A percentile compares a stretch with the other conserved stretches of the same genome.
phyloP scores from a whole-genome alignment of 2,113 vertebrate genomes.

The Symphodus melops region DNA sequence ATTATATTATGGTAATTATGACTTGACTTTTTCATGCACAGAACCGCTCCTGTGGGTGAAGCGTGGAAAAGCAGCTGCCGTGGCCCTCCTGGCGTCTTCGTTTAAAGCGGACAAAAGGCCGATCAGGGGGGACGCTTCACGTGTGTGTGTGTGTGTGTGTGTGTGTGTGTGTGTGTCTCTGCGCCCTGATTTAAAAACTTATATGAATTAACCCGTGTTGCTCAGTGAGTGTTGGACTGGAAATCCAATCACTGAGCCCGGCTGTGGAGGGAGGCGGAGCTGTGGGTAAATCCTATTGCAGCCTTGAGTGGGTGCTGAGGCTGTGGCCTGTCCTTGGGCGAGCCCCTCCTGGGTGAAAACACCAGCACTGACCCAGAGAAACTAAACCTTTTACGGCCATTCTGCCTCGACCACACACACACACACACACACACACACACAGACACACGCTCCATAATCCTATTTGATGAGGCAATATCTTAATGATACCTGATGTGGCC shows the following conservation, averaged over 20 bases:
- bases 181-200: slow-evolving; percentile 41
- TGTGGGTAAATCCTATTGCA: slow-evolving; percentile 76
- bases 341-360: slow-evolving; percentile 57
- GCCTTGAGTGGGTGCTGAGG: slow-evolving; percentile 58
- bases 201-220: slow-evolving; percentile 51
- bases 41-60: slow-evolving; percentile 47
- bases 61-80: slow-evolving; percentile 29
- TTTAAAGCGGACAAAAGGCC: slow-evolving; percentile 54
- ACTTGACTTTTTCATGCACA: slow-evolving; percentile 51
- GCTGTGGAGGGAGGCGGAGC: slow-evolving; percentile 24
- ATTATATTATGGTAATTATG: slow-evolving; percentile 70
- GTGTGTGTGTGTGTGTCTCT: slow-evolving; percentile 20
- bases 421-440: slow-evolving; percentile 18
- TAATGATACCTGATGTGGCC: slow-evolving; percentile 80
- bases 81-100: slow-evolving; percentile 30
- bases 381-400: slow-evolving; percentile 78
- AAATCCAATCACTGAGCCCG: slow-evolving; percentile 70
- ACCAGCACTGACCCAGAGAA: slow-evolving; percentile 70
- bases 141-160: slow-evolving; percentile 15
- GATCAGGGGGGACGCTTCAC: neutral
- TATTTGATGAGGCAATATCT: slow-evolving; percentile 84
- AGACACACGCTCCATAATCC: slow-evolving; percentile 69
- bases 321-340: slow-evolving; percentile 75
- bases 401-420: slow-evolving; percentile 29
- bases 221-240: slow-evolving; percentile 34